A percentile compares a stretch with the other conserved stretches of the same genome.
Conservation (phyloP, 2,113 vertebrate genomes). For the Setophaga kirtlandii region DNA sequence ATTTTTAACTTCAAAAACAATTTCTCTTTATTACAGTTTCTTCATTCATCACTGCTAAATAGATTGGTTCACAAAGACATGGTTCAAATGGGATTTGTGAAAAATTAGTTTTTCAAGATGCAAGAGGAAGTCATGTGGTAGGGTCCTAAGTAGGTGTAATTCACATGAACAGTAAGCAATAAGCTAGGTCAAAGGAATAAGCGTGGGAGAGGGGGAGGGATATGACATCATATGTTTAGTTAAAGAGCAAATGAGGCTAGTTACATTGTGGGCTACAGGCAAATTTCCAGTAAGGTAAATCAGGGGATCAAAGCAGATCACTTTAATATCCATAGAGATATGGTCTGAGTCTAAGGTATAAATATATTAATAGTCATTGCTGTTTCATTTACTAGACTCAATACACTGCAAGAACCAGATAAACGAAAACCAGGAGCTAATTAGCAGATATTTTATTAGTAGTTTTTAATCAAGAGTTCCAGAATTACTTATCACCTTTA, state of each 20-base stretch:
- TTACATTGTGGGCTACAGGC: not conserved
- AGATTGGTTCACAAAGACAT: not conserved
- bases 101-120: not conserved
- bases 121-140: not conserved
- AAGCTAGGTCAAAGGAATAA: not conserved
- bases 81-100: not conserved
- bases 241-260: not conserved
- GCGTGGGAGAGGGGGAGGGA: not conserved
- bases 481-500: not conserved
- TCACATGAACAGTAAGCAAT: not conserved
- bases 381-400: not conserved
- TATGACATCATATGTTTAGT: not conserved
- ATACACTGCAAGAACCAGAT: not conserved
- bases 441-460: not conserved
- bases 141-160: not conserved
- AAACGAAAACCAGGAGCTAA: not conserved
- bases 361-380: not conserved
- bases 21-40: not conserved
- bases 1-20: not conserved
- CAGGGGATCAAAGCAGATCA: not conserved
- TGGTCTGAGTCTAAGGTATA: not conserved
- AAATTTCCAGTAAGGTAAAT: not conserved
- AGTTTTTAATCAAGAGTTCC: not conserved
- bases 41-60: not conserved
- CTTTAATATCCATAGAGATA: not conserved